Evolutionary conservation across 1,140 invertebrate genomes (phyloP), one percentile per base, ranked within the genome.

Genomic region (Halesus radiatus): DNA sequence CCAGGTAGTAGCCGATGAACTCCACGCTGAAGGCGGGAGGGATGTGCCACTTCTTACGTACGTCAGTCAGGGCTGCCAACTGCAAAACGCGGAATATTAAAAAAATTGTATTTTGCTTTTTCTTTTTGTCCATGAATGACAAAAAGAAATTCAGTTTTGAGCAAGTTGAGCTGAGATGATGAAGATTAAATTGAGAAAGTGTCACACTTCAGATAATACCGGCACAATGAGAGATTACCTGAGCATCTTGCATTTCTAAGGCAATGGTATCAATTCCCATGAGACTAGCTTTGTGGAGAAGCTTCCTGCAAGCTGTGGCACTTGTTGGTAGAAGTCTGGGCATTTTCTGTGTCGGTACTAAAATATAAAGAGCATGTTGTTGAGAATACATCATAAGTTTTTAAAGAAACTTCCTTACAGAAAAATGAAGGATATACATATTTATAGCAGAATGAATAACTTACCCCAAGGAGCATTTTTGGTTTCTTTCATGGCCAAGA

Each of bases 291-390:
- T 99, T 99, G 56, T 91, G 90, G 68, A 96, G 88, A 76, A 99
- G 92, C 82, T 94, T 93, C 23, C 94, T 92, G 87, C 96, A 95
- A 2, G 96, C 96, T 0, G 95, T 96, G 1, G 97, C 96, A 84
- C 96, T 97, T 1, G 96, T 98, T 32, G 96, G 97, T 58, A 99
- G 87, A 81, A 97, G 88, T 29, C 97, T 90, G 0, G 97, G 96
- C 94, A 98, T 96, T 89, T 98, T 98, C 87, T 98, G 96, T 4
- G 96, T 97, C 10, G 96, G 96, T 8, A 97, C 96, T 96, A 84
- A 29, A 86, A 37, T n/a, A 78, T 23, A 81, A 73, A 73, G 16
- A 66, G 1, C 18, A 56, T 1, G 23, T 22, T 64, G 26, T 29
- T 2, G 18, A 26, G 37, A 45, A 45, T 45, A 13, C 37, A 45